Evolutionary conservation across 2,113 vertebrate genomes (phyloP).

Genomic region (Natator depressus): DNA sequence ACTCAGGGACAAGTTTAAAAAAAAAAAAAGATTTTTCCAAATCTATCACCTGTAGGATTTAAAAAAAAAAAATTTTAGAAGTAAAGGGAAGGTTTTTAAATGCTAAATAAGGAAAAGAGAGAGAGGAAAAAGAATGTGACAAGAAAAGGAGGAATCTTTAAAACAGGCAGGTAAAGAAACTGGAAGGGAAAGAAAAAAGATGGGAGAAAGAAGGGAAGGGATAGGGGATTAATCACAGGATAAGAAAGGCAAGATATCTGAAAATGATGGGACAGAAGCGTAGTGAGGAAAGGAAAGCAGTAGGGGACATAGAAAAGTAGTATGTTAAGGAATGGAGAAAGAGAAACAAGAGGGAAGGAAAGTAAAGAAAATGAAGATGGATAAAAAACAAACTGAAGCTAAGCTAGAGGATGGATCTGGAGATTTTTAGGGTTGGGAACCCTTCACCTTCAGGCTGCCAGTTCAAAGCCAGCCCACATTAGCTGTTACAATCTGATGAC

Average conservation of each 20-base stretch:
- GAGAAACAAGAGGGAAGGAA: background rate
- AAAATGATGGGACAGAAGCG: background rate
- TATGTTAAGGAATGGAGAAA: background rate
- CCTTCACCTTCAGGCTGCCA: background rate
- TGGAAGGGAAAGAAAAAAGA: background rate
- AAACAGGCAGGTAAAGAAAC: background rate
- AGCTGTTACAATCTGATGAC: background rate
- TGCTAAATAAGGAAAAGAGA: background rate
- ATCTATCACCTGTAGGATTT: background rate
- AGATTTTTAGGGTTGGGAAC: background rate
- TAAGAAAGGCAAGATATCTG: background rate
- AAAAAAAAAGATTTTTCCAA: background rate
- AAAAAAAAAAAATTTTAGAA: no score
- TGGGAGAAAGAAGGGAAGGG: background rate
- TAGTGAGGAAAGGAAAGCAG: background rate
- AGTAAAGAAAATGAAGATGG: background rate
- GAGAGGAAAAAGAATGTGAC: background rate
- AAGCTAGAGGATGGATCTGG: background rate
- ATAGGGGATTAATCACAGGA: background rate
- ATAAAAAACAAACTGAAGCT: background rate
- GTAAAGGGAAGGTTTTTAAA: background rate
- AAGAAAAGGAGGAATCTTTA: background rate
- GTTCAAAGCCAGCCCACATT: background rate
- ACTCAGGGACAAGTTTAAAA: background rate
- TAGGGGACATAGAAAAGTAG: background rate